Conservation (phyloP, 2,113 vertebrate species). For the Spheniscus mendiculus region DNA sequence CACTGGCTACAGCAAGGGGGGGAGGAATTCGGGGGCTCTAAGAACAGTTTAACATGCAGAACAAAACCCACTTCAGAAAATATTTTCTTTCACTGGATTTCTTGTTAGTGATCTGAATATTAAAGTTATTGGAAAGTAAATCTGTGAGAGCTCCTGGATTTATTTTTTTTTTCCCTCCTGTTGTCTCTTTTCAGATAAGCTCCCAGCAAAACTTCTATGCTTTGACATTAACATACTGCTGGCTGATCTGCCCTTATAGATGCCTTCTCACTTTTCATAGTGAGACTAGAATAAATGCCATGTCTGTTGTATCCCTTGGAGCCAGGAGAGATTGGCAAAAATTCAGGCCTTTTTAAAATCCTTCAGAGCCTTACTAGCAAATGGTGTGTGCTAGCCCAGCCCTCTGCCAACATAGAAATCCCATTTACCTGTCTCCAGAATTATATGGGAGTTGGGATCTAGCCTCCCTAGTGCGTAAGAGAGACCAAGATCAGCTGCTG, state of each 20-base stretch:
- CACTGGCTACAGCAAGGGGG: background rate
- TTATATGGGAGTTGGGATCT: background rate
- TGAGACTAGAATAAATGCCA: background rate
- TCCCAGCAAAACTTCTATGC: background rate
- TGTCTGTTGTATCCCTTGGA: background rate
- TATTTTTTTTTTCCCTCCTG: background rate
- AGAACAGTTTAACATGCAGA: background rate
- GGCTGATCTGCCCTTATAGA: background rate
- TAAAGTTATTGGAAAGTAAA: background rate
- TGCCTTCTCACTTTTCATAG: background rate
- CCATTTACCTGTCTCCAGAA: background rate
- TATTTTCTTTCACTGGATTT: background rate
- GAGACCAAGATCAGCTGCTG: background rate
- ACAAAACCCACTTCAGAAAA: background rate
- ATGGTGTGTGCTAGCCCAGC: rapidly evolving
- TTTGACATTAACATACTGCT: background rate
- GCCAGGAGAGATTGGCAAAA: background rate
- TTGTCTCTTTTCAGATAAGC: background rate
- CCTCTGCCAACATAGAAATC: background rate
- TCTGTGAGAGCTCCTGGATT: background rate
- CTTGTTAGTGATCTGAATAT: background rate
- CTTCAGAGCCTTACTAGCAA: background rate
- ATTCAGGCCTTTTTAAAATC: background rate
- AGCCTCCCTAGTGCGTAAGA: background rate
- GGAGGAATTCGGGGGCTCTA: background rate